These are phyloP conservation scores for Sturnus vulgaris DNA, from an alignment of 2,113 vertebrate genomes.

Conservation along the genomic window DNA sequence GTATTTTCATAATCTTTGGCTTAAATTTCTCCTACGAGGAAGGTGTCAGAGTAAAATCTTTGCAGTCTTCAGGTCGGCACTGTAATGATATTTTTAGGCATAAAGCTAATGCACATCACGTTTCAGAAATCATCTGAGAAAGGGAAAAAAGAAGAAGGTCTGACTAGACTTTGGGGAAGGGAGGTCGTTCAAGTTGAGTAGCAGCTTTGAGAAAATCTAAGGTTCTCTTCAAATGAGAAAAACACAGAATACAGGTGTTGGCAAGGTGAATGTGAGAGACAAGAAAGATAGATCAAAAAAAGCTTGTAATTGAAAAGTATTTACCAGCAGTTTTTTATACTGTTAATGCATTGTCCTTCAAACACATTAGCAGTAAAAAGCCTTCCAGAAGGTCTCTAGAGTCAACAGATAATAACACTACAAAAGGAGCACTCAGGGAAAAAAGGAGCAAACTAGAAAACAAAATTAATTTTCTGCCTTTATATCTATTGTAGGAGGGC, in stretches of 20 bases:
- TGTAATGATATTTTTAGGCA: neutral
- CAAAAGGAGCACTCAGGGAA: neutral
- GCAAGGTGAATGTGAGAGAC: neutral
- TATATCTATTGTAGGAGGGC: neutral
- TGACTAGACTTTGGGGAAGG: neutral
- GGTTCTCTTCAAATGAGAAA: neutral
- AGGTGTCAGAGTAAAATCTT: neutral
- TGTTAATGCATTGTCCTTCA: neutral
- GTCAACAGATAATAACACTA: neutral
- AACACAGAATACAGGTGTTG: neutral
- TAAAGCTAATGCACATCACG: neutral
- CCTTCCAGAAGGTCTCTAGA: neutral
- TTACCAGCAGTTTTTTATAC: neutral
- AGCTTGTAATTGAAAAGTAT: neutral
- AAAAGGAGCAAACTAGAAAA: neutral
- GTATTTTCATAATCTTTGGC: neutral
- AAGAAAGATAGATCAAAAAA: neutral
- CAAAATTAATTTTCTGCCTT: neutral
- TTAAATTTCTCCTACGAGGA: neutral
- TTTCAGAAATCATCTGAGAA: neutral
- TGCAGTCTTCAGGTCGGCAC: neutral
- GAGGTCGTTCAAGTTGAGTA: neutral
- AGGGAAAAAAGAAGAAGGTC: neutral
- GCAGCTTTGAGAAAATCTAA: neutral
- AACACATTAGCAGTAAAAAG: neutral